Evolutionary conservation across 2,888 invertebrate genomes (phyloP), one percentile per base, ranked within the genome.

Genomic region (Dioctria rufipes): DNA sequence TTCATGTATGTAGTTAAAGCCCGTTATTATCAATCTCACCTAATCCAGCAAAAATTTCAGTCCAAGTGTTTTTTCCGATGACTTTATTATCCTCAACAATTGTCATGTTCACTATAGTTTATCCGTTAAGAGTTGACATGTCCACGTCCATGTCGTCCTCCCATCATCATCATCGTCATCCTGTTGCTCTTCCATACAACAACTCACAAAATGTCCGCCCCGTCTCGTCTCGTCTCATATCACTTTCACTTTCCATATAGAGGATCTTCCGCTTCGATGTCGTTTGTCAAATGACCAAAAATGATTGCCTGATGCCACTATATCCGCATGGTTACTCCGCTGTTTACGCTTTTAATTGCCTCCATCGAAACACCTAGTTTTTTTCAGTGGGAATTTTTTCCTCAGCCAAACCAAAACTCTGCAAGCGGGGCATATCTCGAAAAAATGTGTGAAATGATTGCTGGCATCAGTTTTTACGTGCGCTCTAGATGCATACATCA

Each of bases 361-460:
- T 37, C 39, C 63, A 46, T 37, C 46, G 46, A n/a, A 63, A 63
- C 61, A 63, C 63, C 77, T 77, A 77, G 77, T 77, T 77, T 77
- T 75, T 77, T 75, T 43, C 37, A n/a, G 63, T 63, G 46, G 40
- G 49, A 63, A 49, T 46, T 58, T 75, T 77, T 77, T 63, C 43
- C 51, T 54, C 77, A 49, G 40, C 39, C 46, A 49, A 37, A 40
- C 58, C 43, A n/a, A 69, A 25, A 8, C 6, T 1, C 51, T 13
- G 49, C 46, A 66, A n/a, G 61, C 77, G 39, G 63, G 58, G 13
- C 37, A 46, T 63, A 61, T 49, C 61, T 63, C 77, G 49, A 75
- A 77, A 66, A 77, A 77, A 77, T 77, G 77, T 77, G 77, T 77
- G 77, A 77, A 77, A 77, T 77, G 77, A 77, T 77, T 77, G 77